A percentile compares a stretch with the other conserved stretches of the same genome.
These are phyloP conservation scores for Tetropium fuscum DNA, from an alignment of 2,888 invertebrate species.

Conservation along the genomic window DNA sequence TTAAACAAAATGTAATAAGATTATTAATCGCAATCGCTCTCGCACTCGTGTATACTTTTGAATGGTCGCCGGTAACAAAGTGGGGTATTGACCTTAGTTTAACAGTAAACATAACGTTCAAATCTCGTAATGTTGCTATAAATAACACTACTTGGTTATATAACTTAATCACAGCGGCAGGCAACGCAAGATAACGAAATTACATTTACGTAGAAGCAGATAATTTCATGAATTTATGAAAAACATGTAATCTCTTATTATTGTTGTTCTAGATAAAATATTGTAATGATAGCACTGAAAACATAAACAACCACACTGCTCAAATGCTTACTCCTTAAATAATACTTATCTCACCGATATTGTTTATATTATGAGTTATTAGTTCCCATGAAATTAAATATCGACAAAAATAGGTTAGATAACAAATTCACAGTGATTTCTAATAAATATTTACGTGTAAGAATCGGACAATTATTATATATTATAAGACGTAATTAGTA, in stretches of 20 bases:
- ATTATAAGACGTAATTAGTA: too few relatives aligned
- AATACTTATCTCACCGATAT: not conserved
- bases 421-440: not conserved
- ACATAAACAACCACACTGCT: not conserved
- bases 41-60: not conserved
- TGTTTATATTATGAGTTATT: not conserved
- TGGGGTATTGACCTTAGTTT: constrained; percentile 36
- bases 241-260: constrained; percentile 18
- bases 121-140: constrained; percentile 20
- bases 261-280: constrained; percentile 16
- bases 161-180: constrained; percentile 1
- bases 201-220: constrained; percentile 10
- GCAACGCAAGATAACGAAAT: constrained; percentile 6
- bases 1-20: too few relatives aligned
- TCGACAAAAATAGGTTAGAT: not conserved
- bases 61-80: constrained; percentile 13
- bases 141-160: constrained; percentile 8
- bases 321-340: not conserved
- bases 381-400: not conserved
- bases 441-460: not conserved
- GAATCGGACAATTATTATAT: too few relatives aligned
- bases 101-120: constrained; percentile 26
- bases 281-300: constrained; percentile 17
- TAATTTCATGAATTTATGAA: constrained; percentile 3
- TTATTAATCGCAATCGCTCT: too few relatives aligned